phyloP scores from a whole-genome alignment of 2,888 invertebrate genomes.

The Polyommatus icarus region DNA sequence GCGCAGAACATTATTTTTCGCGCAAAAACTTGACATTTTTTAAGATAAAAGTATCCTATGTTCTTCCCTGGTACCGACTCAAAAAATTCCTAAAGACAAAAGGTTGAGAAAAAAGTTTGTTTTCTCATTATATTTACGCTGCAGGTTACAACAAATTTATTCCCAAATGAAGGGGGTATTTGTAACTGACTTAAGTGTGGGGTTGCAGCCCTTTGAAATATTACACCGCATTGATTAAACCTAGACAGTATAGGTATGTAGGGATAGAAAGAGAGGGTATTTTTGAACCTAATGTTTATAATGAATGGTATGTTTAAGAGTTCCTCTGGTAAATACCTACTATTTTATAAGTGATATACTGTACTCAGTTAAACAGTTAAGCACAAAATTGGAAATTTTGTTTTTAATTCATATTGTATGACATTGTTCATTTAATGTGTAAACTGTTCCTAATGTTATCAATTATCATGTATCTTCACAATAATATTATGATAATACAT shows the following conservation, averaged over 20 bases:
- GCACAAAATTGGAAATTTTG: no score
- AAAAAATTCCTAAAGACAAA: no score
- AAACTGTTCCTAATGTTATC: neutral
- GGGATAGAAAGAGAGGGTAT: neutral
- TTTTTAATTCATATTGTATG: no score
- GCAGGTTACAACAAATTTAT: slow-evolving; percentile 30
- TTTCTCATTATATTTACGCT: neutral
- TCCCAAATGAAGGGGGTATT: slow-evolving; percentile 58
- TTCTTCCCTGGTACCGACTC: no score
- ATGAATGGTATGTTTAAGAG: neutral
- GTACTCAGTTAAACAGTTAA: no score
- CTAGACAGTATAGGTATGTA: neutral
- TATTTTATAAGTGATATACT: no score
- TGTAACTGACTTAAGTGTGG: slow-evolving; percentile 52
- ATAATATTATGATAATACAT: neutral
- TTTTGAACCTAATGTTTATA: neutral
- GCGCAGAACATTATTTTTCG: no score
- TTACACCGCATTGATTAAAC: slow-evolving; percentile 40
- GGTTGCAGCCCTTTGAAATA: slow-evolving; percentile 45
- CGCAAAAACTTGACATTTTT: no score
- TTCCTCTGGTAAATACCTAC: no score
- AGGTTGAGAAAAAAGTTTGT: neutral
- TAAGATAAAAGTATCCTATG: no score
- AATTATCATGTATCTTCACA: no score
- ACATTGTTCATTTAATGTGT: no score